Conservation (phyloP, 2,888 invertebrate species). For the Coecobrya sp. region DNA sequence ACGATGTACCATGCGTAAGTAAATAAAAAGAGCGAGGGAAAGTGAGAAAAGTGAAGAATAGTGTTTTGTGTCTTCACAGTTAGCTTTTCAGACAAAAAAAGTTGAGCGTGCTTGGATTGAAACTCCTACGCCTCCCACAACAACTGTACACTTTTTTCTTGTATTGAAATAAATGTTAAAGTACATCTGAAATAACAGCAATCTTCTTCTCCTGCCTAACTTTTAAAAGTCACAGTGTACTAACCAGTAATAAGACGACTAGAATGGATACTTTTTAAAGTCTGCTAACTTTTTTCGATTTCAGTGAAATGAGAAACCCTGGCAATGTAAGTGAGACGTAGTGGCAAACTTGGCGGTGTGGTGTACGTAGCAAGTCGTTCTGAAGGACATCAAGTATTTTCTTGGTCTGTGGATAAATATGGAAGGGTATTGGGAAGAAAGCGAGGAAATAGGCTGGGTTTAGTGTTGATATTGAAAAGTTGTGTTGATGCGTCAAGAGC, state of each 20-base stretch:
- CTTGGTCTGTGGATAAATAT: not conserved
- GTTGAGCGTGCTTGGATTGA: not conserved
- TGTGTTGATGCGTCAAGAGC: no score
- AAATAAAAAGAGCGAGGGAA: not conserved
- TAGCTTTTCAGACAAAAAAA: not conserved
- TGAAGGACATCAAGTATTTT: not conserved
- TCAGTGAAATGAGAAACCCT: not conserved
- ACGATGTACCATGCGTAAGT: not conserved
- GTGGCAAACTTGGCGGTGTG: not conserved
- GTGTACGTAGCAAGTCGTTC: not conserved
- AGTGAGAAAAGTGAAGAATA: slow-evolving; percentile 1
- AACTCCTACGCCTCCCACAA: not conserved
- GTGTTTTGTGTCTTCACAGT: slow-evolving; percentile 7
- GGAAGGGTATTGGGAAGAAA: not conserved
- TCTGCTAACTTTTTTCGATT: not conserved
- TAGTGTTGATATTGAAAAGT: no score
- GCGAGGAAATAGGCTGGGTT: no score
- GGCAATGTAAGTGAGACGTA: not conserved
- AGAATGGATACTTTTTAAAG: not conserved
- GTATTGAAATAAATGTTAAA: not conserved
- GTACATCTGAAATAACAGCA: not conserved
- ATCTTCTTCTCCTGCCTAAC: not conserved
- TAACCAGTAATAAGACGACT: not conserved
- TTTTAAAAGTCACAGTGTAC: slow-evolving; percentile 21
- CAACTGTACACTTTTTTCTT: not conserved